phyloP scores from a whole-genome alignment of 2,113 vertebrate genomes.

The Monarcha castaneiventris region DNA sequence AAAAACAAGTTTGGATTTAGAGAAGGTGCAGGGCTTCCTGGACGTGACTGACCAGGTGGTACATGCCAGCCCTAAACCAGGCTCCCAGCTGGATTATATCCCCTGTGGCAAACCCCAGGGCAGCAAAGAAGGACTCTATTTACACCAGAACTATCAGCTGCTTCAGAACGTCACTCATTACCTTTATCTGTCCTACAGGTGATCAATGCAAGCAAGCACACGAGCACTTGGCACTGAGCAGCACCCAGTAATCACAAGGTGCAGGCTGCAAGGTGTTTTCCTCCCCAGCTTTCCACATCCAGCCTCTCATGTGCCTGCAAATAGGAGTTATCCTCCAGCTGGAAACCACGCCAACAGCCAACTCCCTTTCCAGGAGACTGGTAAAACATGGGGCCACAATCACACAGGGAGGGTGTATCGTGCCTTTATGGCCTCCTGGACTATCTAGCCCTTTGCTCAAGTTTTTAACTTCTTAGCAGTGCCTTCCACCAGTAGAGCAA shows the following conservation, averaged over 20 bases:
- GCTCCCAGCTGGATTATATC: background rate
- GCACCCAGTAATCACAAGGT: background rate
- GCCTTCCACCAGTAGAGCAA: background rate
- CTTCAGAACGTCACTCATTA: background rate
- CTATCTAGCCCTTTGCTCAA: background rate
- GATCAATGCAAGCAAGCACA: constrained; percentile 11
- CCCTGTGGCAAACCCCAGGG: background rate
- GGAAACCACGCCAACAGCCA: background rate
- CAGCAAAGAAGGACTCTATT: background rate
- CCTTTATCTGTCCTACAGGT: constrained; percentile 21
- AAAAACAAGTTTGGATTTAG: background rate
- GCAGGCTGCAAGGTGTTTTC: constrained; percentile 10
- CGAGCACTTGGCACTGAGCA: background rate
- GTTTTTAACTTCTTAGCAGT: background rate
- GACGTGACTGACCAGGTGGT: background rate
- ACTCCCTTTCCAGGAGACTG: background rate
- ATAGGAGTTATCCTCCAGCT: background rate
- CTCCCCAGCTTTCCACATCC: background rate
- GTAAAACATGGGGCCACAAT: background rate
- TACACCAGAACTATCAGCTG: background rate
- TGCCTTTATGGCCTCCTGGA: background rate
- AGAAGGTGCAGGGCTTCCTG: background rate
- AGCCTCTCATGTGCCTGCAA: background rate
- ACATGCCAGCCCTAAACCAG: background rate
- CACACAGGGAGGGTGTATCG: fast-evolving